A percentile compares a stretch with the other conserved stretches of the same genome.
These are phyloP conservation scores for Bradypus variegatus DNA, from an alignment of 2,797 vertebrate genomes.

Conservation along the genomic window DNA sequence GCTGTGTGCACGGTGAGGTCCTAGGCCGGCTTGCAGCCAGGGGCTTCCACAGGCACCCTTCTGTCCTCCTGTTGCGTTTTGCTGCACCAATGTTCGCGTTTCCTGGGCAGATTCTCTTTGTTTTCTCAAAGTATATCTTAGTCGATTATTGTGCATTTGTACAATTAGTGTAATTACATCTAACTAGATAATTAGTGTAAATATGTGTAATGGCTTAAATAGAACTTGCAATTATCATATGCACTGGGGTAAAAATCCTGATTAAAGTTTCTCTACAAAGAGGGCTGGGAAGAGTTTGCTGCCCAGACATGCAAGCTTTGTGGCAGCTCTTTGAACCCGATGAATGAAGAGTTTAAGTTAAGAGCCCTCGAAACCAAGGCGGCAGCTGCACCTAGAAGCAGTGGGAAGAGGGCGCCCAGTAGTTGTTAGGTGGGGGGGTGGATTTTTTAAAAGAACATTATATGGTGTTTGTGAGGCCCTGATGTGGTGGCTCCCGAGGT, in stretches of 20 bases:
- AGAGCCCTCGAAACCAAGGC: rapidly evolving
- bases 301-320: rapidly evolving
- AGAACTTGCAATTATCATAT: slow-evolving; percentile 67
- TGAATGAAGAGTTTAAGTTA: rapidly evolving
- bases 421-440: rapidly evolving
- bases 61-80: not conserved
- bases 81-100: not conserved
- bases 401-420: rapidly evolving
- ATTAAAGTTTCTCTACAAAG: slow-evolving; percentile 13
- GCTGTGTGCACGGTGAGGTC: not conserved
- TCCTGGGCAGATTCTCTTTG: slow-evolving; percentile 66
- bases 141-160: slow-evolving; percentile 70
- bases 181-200: slow-evolving; percentile 71
- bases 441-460: not conserved
- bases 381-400: not conserved
- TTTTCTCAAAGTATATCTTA: slow-evolving; percentile 66
- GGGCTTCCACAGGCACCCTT: rapidly evolving
- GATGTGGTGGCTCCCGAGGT: rapidly evolving
- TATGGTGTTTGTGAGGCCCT: not conserved
- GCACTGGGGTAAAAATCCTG: slow-evolving; percentile 54
- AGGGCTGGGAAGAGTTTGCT: not conserved
- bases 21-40: rapidly evolving
- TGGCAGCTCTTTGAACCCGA: rapidly evolving
- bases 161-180: slow-evolving; percentile 74
- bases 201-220: slow-evolving; percentile 65